A percentile compares a stretch with the other conserved stretches of the same genome.
phyloP scores from a whole-genome alignment of 2,113 vertebrate species.

The Carollia perspicillata region DNA sequence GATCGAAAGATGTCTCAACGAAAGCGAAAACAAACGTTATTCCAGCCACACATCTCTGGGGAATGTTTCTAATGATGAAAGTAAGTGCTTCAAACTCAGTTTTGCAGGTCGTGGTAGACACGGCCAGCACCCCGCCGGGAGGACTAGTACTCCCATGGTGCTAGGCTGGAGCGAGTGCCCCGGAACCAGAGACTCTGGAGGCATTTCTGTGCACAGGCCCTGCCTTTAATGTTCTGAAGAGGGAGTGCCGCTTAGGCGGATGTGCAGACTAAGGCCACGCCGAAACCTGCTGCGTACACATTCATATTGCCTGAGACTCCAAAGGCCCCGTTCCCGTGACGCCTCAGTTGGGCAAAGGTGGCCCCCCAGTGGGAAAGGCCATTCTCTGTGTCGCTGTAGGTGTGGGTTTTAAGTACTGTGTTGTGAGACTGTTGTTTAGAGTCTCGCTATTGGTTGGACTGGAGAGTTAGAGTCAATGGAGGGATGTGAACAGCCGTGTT shows the following conservation, averaged over 20 bases:
- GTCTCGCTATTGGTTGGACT: neutral
- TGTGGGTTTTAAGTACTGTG: neutral
- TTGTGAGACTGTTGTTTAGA: neutral
- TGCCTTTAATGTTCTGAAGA: neutral
- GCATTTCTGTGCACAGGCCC: neutral
- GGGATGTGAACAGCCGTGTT: neutral
- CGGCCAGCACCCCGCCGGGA: neutral
- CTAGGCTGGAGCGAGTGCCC: neutral
- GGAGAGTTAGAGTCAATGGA: neutral
- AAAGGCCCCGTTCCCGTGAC: neutral
- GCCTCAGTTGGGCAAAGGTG: neutral
- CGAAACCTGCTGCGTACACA: neutral
- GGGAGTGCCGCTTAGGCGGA: neutral
- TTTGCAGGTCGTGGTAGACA: neutral
- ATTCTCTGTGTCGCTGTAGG: neutral
- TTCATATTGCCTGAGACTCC: neutral
- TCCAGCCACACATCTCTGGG: slow-evolving; percentile 97
- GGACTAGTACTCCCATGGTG: neutral
- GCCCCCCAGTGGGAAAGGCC: neutral
- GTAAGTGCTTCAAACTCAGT: slow-evolving; percentile 86
- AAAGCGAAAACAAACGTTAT: slow-evolving; percentile 97
- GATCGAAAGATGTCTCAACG: slow-evolving; percentile 99
- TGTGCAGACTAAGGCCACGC: neutral
- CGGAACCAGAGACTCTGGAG: neutral
- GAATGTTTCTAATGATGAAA: slow-evolving; percentile 98